Percentiles rank a stretch among this genome's conserved stretches.
Evolutionary conservation across 2,797 vertebrate genomes (phyloP).

Genomic region (Premnoplex brunnescens): DNA sequence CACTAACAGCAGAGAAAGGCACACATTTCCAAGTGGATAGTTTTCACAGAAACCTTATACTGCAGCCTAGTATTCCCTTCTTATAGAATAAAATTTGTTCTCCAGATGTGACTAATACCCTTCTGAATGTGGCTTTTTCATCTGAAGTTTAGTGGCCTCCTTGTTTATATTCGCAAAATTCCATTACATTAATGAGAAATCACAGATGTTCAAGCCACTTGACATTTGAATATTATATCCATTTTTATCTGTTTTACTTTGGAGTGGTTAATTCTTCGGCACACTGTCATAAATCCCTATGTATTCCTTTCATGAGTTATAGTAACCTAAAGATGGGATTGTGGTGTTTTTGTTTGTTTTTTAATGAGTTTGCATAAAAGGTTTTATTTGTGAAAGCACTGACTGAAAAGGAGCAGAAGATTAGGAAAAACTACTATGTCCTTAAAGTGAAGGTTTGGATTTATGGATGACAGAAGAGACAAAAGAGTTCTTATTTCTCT

Average conservation of each 20-base stretch:
- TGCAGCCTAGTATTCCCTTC: background rate
- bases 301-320: background rate
- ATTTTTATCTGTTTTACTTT: background rate
- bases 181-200: background rate
- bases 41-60: background rate
- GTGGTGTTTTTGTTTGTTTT: background rate
- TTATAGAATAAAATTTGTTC: background rate
- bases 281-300: background rate
- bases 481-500: background rate
- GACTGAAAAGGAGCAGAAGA: background rate
- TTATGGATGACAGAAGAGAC: background rate
- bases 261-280: background rate
- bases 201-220: background rate
- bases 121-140: background rate
- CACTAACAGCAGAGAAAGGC: slow-evolving; percentile 1
- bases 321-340: background rate
- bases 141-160: background rate
- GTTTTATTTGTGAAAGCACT: background rate
- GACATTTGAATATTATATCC: background rate
- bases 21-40: background rate
- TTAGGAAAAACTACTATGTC: background rate
- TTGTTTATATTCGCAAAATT: background rate
- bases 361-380: background rate
- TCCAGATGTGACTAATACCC: background rate
- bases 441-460: background rate